Evolutionary conservation across 2,888 invertebrate species (phyloP).

Genomic region (Cryptops parisi): DNA sequence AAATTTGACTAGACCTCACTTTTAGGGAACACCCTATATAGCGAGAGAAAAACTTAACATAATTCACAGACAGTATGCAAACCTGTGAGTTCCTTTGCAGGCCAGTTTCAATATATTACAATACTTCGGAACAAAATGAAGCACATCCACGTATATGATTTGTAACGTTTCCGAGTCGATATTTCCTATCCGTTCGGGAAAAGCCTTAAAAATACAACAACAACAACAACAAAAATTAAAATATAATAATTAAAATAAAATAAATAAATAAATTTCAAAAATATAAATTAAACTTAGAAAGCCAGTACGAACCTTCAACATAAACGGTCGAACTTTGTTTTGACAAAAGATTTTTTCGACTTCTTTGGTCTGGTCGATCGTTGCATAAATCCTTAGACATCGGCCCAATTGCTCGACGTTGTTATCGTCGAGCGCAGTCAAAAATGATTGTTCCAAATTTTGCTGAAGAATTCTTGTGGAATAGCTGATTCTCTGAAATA

Average conservation of each 20-base stretch:
- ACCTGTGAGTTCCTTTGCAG: conserved; percentile 26
- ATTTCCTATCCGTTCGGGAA: conserved; percentile 49
- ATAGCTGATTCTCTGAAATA: conserved; percentile 25
- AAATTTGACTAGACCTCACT: too few species aligned
- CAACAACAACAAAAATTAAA: not conserved
- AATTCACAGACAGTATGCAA: not conserved
- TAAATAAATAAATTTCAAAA: not conserved
- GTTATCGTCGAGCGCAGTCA: conserved; percentile 28
- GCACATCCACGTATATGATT: conserved; percentile 54
- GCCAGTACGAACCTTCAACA: too few species aligned
- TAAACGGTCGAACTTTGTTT: conserved; percentile 49
- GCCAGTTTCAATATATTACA: conserved; percentile 29
- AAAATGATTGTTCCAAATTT: conserved; percentile 31
- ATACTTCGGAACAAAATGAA: conserved; percentile 49
- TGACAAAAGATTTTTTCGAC: conserved; percentile 56
- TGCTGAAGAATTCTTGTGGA: conserved; percentile 31
- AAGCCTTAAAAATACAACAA: conserved; percentile 34
- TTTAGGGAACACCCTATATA: too few species aligned
- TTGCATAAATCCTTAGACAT: conserved; percentile 43
- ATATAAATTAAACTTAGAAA: not conserved
- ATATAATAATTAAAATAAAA: not conserved
- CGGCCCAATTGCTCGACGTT: conserved; percentile 28
- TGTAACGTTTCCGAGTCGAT: conserved; percentile 47
- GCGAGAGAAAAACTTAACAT: too few species aligned
- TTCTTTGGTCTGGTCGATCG: conserved; percentile 49